Percentiles rank a stretch among this genome's conserved stretches.
Conservation (phyloP, 2,797 vertebrate genomes). For the Acanthurus lineatus region DNA sequence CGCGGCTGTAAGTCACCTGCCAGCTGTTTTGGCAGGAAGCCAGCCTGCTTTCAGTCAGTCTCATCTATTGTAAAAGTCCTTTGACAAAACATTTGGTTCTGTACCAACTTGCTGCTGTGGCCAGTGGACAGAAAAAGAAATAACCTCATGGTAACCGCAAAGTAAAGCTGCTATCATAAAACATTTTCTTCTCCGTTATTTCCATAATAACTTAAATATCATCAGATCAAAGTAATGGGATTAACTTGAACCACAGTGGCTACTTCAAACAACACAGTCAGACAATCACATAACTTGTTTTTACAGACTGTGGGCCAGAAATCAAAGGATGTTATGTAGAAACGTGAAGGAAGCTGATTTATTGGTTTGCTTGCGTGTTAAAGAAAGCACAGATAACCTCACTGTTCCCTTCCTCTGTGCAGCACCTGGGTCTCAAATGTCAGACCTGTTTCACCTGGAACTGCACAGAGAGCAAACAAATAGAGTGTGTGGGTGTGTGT, state of each 20-base stretch:
- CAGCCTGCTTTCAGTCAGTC: slow-evolving; percentile 45
- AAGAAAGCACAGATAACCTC: slow-evolving; percentile 20
- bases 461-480: slow-evolving; percentile 64
- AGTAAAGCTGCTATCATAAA: slow-evolving; percentile 38
- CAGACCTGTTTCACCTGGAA: slow-evolving; percentile 69
- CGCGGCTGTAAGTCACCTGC: slow-evolving; percentile 55
- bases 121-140: slow-evolving; percentile 36
- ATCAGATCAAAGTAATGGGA: slow-evolving; percentile 67
- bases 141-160: slow-evolving; percentile 26
- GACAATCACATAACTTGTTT: slow-evolving; percentile 53
- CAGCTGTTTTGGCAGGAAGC: slow-evolving; percentile 56
- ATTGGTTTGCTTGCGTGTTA: slow-evolving; percentile 40
- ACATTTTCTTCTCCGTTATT: slow-evolving; percentile 38
- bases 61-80: slow-evolving; percentile 52
- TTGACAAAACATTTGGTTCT: slow-evolving; percentile 53
- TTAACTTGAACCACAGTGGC: slow-evolving; percentile 54
- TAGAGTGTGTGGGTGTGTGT: slow-evolving; percentile 12
- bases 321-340: slow-evolving; percentile 61
- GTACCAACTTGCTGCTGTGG: slow-evolving; percentile 60
- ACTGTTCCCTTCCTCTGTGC: slow-evolving; percentile 31
- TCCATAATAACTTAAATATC: slow-evolving; percentile 51
- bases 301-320: slow-evolving; percentile 41
- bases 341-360: slow-evolving; percentile 58
- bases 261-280: slow-evolving; percentile 58
- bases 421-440: slow-evolving; percentile 72